Evolutionary conservation across 2,113 vertebrate genomes (phyloP), one percentile per base, ranked within the genome.

Genomic region (Engraulis encrasicolus): DNA sequence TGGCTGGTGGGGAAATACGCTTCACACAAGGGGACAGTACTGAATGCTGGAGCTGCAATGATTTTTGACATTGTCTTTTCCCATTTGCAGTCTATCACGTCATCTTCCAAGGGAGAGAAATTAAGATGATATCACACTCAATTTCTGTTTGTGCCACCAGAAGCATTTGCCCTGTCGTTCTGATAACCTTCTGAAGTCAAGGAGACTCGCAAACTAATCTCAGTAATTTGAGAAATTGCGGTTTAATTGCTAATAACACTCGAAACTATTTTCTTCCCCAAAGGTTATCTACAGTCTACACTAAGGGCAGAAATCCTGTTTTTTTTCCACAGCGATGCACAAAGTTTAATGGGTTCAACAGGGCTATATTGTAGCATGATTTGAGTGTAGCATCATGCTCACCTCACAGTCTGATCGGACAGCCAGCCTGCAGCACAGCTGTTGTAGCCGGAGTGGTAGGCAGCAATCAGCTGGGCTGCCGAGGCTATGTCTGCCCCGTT

Each of bases 341-440:
- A n/a, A n/a, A n/a, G n/a, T n/a, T n/a, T n/a, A n/a, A n/a, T n/a
- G n/a, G n/a, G n/a, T n/a, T n/a, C n/a, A n/a, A n/a, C n/a, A n/a
- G n/a, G n/a, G n/a, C n/a, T n/a, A n/a, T n/a, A n/a, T n/a, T n/a
- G n/a, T n/a, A n/a, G n/a, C n/a, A n/a, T n/a, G n/a, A n/a, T n/a
- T n/a, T n/a, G n/a, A n/a, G n/a, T n/a, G n/a, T n/a, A n/a, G n/a
- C n/a, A 23, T 23, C 54, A 20, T 23, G 37, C 78, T 85, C 89
- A 99, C 98, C 98, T 94, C 85, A 98, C 97, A 0, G 95, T 98
- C 91, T 93, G 96, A 90, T 99, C 98, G 0, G 96, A 94, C 50
- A 99, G 92, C 98, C 98, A 99, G 84, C 98, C 98, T 0, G 97
- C 95, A 0, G 97, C 95, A 11, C 98, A 99, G 91, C 96, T 97